phyloP scores from a whole-genome alignment of 2,888 invertebrate genomes.

The Oligia fasciuncula region DNA sequence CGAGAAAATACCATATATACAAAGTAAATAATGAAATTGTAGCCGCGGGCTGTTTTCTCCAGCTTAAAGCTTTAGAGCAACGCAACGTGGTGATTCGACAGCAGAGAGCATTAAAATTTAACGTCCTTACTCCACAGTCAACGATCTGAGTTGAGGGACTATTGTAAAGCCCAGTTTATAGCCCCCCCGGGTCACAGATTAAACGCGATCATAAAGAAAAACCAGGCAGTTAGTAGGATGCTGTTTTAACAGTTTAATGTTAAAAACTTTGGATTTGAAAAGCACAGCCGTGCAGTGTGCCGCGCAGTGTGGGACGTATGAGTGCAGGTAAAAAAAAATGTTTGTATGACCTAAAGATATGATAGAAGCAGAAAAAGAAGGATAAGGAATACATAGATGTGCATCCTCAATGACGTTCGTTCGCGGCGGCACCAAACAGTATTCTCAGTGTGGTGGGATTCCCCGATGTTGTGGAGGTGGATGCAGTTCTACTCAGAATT shows the following conservation, averaged over 20 bases:
- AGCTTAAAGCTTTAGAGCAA: slow-evolving; percentile 34
- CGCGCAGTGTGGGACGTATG: too few species aligned
- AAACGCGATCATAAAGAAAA: slow-evolving; percentile 30
- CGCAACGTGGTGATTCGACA: slow-evolving; percentile 43
- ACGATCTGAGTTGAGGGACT: slow-evolving; percentile 36
- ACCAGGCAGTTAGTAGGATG: background rate
- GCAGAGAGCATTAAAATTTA: slow-evolving; percentile 55
- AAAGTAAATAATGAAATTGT: slow-evolving; percentile 21
- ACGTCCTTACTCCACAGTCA: slow-evolving; percentile 23
- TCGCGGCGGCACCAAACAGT: too few species aligned
- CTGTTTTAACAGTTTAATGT: background rate
- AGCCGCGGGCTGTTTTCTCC: slow-evolving; percentile 5
- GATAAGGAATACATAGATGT: too few species aligned
- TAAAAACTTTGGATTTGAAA: too few species aligned
- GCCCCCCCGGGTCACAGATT: slow-evolving; percentile 2
- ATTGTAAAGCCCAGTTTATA: slow-evolving; percentile 46
- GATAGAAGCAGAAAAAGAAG: too few species aligned
- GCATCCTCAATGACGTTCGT: too few species aligned
- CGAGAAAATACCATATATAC: background rate
- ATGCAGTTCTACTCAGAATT: too few species aligned
- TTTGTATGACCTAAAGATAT: too few species aligned
- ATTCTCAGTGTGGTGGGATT: too few species aligned
- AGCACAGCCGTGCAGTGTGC: too few species aligned
- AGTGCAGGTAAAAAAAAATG: too few species aligned
- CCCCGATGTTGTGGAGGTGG: too few species aligned